Evolutionary conservation across 2,797 vertebrate species (phyloP).

Genomic region (Rhinoraja longicauda): DNA sequence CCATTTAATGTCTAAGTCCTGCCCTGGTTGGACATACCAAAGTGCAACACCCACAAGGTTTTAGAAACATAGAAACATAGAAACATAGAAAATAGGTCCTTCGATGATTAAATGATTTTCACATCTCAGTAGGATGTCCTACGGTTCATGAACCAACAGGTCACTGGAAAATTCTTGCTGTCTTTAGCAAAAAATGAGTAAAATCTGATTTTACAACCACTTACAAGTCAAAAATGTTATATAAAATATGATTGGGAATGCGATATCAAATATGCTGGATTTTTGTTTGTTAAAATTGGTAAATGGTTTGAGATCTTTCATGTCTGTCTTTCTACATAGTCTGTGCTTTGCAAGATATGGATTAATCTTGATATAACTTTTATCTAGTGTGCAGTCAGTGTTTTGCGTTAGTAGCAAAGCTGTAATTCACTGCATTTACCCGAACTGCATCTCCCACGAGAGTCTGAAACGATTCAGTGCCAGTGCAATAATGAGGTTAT

Average conservation of each 20-base stretch:
- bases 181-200: background rate
- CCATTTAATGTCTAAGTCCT: too few species aligned
- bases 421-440: background rate
- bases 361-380: background rate
- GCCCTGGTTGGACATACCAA: too few species aligned
- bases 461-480: background rate
- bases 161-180: background rate
- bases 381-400: background rate
- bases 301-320: background rate
- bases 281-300: background rate
- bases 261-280: background rate
- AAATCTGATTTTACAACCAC: background rate
- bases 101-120: background rate
- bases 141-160: background rate
- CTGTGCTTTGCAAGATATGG: background rate
- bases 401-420: background rate
- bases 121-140: background rate
- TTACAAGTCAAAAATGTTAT: background rate
- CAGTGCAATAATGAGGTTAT: slow-evolving; percentile 21
- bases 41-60: too few species aligned
- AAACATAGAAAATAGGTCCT: too few species aligned
- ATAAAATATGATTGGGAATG: background rate
- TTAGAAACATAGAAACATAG: too few species aligned
- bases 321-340: background rate
- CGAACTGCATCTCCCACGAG: background rate